Evolutionary conservation across 2,888 invertebrate genomes (phyloP).

Genomic region (Tuta absoluta): DNA sequence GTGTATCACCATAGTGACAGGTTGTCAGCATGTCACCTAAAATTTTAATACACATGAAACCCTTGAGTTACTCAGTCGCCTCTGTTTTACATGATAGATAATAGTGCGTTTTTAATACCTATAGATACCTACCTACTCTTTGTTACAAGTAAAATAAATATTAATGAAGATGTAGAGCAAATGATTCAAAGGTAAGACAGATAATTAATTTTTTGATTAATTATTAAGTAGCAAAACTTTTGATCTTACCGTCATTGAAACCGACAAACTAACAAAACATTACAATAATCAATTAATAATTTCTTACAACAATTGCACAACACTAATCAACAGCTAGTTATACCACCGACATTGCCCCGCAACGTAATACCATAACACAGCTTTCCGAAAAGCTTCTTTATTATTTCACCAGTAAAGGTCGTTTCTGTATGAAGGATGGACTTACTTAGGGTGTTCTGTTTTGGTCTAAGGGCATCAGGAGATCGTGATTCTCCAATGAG

Average conservation of each 20-base stretch:
- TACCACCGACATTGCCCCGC: conserved; percentile 2
- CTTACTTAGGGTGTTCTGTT: conserved; percentile 28
- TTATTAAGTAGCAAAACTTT: background rate
- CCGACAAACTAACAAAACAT: background rate
- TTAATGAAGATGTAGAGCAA: too few species aligned
- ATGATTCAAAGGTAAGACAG: too few species aligned
- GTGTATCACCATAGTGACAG: too few species aligned
- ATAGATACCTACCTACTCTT: too few species aligned
- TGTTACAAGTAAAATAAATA: too few species aligned
- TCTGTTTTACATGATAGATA: too few species aligned
- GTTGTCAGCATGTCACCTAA: too few species aligned
- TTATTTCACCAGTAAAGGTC: background rate
- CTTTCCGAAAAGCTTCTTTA: background rate
- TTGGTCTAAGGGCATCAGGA: conserved; percentile 22
- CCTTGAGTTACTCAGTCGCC: too few species aligned
- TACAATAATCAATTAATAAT: conserved; percentile 26
- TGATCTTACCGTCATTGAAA: background rate
- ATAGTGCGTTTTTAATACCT: too few species aligned
- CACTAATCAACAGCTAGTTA: conserved; percentile 25
- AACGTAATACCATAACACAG: background rate
- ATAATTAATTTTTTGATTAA: background rate
- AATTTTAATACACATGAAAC: too few species aligned
- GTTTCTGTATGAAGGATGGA: background rate
- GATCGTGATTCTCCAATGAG: conserved; percentile 42
- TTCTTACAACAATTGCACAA: conserved; percentile 26